Base-by-base conservation (phyloP, 2,113 vertebrate species). In the Charina bottae region DNA sequence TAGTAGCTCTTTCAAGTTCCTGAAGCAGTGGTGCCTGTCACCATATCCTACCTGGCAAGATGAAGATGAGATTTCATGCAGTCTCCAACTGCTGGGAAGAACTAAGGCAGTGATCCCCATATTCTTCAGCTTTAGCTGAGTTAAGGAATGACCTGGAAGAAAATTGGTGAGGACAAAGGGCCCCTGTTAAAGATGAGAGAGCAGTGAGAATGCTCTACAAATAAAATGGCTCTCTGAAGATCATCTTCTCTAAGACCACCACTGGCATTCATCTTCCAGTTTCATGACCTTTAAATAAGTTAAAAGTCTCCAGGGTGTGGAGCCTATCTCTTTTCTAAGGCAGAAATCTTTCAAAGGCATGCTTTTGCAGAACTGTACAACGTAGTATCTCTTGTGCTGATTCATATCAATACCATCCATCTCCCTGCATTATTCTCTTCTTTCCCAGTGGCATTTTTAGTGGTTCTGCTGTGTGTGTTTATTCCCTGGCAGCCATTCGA, bases 391-490 rank as follows among this genome's bases (percentile, higher is more conserved):
- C 33, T 64, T 13, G 33, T 23, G 19, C n/a, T 78, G 21, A 78
- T 2, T 54, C 49, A 46, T 8, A 55, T 53, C 15, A 7, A 8
- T 24, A 28, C 0, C 4, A 1, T 23, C 12, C 28, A 15, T 42
- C 4, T 85, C 19, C 8, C 6, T 46, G 1, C 15, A 10, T 46
- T 28, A 21, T 91, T 90, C 83, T 93, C 87, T 68, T n/a, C 89
- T 88, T 92, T 0, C 0, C 21, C 93, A 98, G 98, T 0, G 97
- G 98, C 0, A 93, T 99, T 26, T 99, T 99, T 86, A 96, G 94
- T 0, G 98, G 98, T 53, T 98, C 98, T 0, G 98, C 98, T 0
- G 97, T 98, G 85, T 98, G 98, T 0, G 68, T 98, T 23, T 98
- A 97, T 95, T 97, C 98, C 93, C 98, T 98, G 98, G 97, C 97